Base-by-base conservation (phyloP, 2,888 invertebrate species). In the Diarsia brunnea region DNA sequence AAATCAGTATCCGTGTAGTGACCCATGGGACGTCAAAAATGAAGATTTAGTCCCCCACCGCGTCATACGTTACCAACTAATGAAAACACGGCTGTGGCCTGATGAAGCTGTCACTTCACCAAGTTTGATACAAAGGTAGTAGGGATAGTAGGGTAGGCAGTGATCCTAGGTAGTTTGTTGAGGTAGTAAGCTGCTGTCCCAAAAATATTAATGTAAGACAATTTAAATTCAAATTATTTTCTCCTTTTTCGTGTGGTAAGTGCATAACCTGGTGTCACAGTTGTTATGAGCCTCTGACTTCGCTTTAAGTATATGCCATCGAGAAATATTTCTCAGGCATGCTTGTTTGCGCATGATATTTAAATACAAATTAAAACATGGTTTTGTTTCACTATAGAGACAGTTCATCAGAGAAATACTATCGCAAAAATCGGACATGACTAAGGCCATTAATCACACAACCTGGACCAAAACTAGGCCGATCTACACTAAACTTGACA, bases 1-100 rank as follows among this genome's bases (percentile, higher is more conserved):
- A 58, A 75, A 66, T 81, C 77, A 76, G 27, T 70, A 75, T 87
- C 90, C 60, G 3, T 3, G 87, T 64, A 45, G 68, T 84, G 91
- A 92, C 95, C 95, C 96, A 92, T 93, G 96, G 96, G 96, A 95
- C 95, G 93, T 96, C 96, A 96, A 96, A 96, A 96, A 96, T 96
- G 96, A 96, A 96, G 96, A 96, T 96, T 96, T 96, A 96, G 96
- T 94, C 95, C 95, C 96, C 89, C 90, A 93, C 92, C 95, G 94
- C 96, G 95, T 96, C 96, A 96, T 96, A 96, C 95, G 95, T 96
- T 96, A 92, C 92, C 91, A 87, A 87, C 94, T 96, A 96, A 96
- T 96, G 96, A 96, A 96, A 95, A 95, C 95, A 95, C 92, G 95
- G 91, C 89, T 87, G 85, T 85, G 73, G 71, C 49, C 92, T 95